Base-by-base conservation (phyloP, 2,888 invertebrate species). In the Brachyopa scutellaris region DNA sequence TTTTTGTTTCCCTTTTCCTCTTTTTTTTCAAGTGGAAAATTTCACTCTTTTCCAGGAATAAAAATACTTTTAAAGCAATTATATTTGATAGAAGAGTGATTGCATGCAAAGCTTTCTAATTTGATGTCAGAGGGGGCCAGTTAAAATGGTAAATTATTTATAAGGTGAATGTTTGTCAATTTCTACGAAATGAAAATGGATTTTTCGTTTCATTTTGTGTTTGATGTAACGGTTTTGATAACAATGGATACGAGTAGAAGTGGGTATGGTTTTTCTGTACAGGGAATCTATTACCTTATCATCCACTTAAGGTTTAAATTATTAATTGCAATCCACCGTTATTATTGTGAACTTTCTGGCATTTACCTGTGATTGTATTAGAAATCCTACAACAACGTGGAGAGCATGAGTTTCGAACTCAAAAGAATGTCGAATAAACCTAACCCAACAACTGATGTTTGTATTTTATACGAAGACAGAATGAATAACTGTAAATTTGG, bases 121-220 rank as follows among this genome's bases (percentile, higher is more conserved):
- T 26, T 2, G 8, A 26, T 9, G 17, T 7, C 4, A 23, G 11
- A 11, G 23, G 5, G 17, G 6, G 21, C n/a, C 15, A 29, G 19
- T 33, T 40, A 31, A 33, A 42, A 13, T 19, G 7, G 4, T 61
- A 53, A 72, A 72, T 62, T 53, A 72, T 72, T 72, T 72, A 61
- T 72, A 53, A 72, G 53, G 0, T 31, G 8, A 49, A 23, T 2
- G 33, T 33, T 47, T 13, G 47, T 47, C 31, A 15, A 13, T 1
- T 36, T n/a, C 19, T 33, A n/a, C 1, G 13, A 11, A 13, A 4
- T 19, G 17, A 11, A 29, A 47, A 23, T 4, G 7, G 4, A 9
- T 33, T 33, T 62, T 21, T 45, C 2, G n/a, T n/a, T n/a, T n/a
- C n/a, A n/a, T n/a, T n/a, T n/a, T n/a, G 6, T 21, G 6, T 11